Evolutionary conservation across 2,797 vertebrate genomes (phyloP), one percentile per base, ranked within the genome.

Genomic region (Anolis apletophallus): DNA sequence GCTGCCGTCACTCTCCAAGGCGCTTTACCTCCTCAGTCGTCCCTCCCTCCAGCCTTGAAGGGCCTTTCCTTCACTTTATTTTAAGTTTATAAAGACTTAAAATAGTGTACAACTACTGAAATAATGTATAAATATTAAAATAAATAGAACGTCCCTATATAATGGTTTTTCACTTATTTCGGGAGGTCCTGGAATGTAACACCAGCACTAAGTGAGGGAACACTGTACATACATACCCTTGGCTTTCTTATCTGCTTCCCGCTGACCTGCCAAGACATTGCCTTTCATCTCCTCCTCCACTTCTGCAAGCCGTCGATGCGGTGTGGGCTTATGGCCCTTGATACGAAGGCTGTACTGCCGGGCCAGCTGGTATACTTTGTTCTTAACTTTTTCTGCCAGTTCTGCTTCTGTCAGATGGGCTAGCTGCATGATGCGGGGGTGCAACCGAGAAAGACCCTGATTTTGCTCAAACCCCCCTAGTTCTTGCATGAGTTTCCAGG

Each of bases 331-430:
- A 93, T 94, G 97, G 88, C 96, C 97, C 94, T 98, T 99, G 91
- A 99, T 99, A 82, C 98, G 97, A 90, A 99, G 98, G 93, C 98
- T 99, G 95, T 99, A 99, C 93, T 98, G 98, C 72, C 98, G 97
- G 0, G 98, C 99, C 94, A 99, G 92, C 93, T 98, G 98, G 94
- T 98, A 99, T 71, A 99, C 99, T 94, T 97, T 99, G 93, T 96
- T 98, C 92, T 97, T 97, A 93, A 97, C 94, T 26, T 96, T 97
- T 75, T 98, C 98, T 29, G 97, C 96, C 90, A 98, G 93, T 14
- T 97, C 94, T 40, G 84, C 71, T 5, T 95, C 95, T 32, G 95
- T 93, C 86, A 93, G 67, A 0, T 92, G 92, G 32, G 94, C 92
- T 29, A 96, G 92, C 74, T 93, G 93, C 85, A 95, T 64, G 2